Evolutionary conservation across 2,113 vertebrate species (phyloP), one percentile per base, ranked within the genome.

Genomic region (Coptodon rendalli): DNA sequence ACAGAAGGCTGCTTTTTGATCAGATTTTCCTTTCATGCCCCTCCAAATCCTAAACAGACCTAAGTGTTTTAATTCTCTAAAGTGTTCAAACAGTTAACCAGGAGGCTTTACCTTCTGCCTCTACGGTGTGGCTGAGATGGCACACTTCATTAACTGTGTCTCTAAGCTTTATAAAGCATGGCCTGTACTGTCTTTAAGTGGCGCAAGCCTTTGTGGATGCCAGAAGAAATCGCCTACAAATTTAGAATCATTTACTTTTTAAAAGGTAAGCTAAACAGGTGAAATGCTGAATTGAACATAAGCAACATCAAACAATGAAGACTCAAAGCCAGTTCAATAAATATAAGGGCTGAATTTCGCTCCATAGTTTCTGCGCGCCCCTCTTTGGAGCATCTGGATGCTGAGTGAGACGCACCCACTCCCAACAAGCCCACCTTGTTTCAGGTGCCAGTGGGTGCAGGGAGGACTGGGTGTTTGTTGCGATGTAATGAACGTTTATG

Each of bases 401-500:
- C 36, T 59, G 78, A 85, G 82, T 40, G 54, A 87, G 53, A 86
- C 63, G 36, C 79, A 66, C 61, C 76, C 53, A 13, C 34, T 27
- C 14, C 31, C 48, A 80, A 78, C 83, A 87, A 85, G 83, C 53
- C 85, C 79, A 89, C 87, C 82, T 88, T 81, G 89, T 90, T 78
- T 73, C 4, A 87, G 90, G 82, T 88, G 86, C 81, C 93, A 92
- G 87, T 83, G 88, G 89, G 86, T 82, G 80, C 68, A 76, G 86
- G 79, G 53, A 84, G 87, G n/a, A 17, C 27, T 24, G n/a, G 36
- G 84, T 29, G 79, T 81, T 59, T 85, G 81, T 53, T 81, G 81
- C 43, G 9, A 84, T 59, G 86, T 94, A 93, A 95, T 93, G 89
- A 95, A 91, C 92, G 90, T 93, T 94, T 94, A 88, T 86, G 57